phyloP scores from a whole-genome alignment of 2,113 vertebrate genomes.

The Gnathonemus echidnorhynchus region DNA sequence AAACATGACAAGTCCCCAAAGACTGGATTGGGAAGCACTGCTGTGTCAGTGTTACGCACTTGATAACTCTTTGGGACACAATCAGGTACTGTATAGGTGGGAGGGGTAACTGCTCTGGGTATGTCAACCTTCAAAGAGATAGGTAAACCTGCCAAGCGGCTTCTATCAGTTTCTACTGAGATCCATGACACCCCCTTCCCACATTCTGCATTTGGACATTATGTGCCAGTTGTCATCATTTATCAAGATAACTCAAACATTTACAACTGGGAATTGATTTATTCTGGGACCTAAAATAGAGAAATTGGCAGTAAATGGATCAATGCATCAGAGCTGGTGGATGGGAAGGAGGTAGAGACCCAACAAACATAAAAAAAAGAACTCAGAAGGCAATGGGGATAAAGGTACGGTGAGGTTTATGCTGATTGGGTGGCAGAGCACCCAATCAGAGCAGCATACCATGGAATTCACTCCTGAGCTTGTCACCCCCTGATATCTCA shows the following conservation, averaged over 20 bases:
- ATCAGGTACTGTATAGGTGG: too few species aligned
- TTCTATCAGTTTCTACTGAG: neutral
- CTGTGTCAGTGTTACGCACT: neutral
- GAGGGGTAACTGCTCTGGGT: too few species aligned
- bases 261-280: neutral
- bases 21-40: neutral
- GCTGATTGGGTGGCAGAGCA: neutral
- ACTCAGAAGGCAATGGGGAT: neutral
- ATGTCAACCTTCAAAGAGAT: neutral
- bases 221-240: neutral
- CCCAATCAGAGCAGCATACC: neutral
- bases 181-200: neutral
- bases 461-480: neutral
- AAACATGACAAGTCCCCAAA: neutral
- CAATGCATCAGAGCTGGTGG: neutral
- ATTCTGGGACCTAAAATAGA: neutral
- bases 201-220: neutral
- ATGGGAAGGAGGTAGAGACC: neutral
- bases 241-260: neutral
- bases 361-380: neutral
- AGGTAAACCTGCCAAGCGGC: neutral
- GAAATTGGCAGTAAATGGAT: neutral
- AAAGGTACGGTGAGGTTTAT: neutral
- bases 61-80: neutral
- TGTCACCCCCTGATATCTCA: neutral